phyloP scores from a whole-genome alignment of 2,888 invertebrate species.

The Baccha elongata region DNA sequence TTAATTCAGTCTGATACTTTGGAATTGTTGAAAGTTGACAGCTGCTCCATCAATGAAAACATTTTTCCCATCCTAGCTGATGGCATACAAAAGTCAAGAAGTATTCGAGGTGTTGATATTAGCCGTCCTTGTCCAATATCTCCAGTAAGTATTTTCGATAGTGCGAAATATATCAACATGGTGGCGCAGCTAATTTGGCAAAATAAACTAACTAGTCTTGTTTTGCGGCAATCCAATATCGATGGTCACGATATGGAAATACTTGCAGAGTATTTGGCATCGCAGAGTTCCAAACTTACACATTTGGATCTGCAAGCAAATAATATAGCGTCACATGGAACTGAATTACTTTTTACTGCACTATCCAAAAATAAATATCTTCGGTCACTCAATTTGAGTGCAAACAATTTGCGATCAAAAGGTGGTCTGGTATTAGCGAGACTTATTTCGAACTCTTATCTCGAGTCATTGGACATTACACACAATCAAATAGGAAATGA shows the following conservation, averaged over 20 bases:
- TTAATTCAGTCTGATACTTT: slow-evolving; percentile 75
- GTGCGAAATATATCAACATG: slow-evolving; percentile 76
- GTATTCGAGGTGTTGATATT: slow-evolving; percentile 75
- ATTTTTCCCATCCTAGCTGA: slow-evolving; percentile 79
- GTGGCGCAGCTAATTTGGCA: slow-evolving; percentile 78
- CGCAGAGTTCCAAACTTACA: slow-evolving; percentile 65
- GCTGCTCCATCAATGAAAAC: slow-evolving; percentile 78
- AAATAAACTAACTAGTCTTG: slow-evolving; percentile 77
- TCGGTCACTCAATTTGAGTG: slow-evolving; percentile 77
- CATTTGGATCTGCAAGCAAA: slow-evolving; percentile 78
- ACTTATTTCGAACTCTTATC: slow-evolving; percentile 67
- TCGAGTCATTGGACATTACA: slow-evolving; percentile 77
- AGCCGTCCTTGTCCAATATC: slow-evolving; percentile 75
- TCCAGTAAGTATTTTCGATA: slow-evolving; percentile 76
- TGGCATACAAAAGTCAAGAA: slow-evolving; percentile 78
- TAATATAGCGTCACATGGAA: slow-evolving; percentile 78
- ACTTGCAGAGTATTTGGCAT: slow-evolving; percentile 77
- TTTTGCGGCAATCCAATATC: slow-evolving; percentile 78
- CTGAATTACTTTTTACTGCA: slow-evolving; percentile 76
- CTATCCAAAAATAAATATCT: slow-evolving; percentile 74
- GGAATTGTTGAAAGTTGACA: slow-evolving; percentile 75
- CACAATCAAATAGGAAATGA: slow-evolving; percentile 77
- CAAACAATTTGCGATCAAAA: slow-evolving; percentile 77
- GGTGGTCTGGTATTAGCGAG: slow-evolving; percentile 79
- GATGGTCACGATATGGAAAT: slow-evolving; percentile 78